Conservation (phyloP, 2,888 invertebrate genomes). For the Calameuta pallipes region DNA sequence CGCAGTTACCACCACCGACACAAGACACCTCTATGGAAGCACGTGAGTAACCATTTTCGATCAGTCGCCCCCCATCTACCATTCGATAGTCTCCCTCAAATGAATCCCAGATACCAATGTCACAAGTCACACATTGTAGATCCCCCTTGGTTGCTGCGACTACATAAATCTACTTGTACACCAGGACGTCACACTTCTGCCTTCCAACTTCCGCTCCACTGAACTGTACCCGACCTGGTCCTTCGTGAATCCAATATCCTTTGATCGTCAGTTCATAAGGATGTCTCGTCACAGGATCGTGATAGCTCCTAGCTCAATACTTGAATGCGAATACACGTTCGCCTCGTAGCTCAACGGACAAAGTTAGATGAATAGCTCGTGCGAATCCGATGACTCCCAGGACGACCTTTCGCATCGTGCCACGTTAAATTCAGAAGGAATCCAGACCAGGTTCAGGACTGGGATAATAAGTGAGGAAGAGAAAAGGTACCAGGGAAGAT, state of each 20-base stretch:
- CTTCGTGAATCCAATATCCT: background rate
- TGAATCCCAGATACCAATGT: background rate
- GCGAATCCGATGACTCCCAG: background rate
- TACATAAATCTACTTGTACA: background rate
- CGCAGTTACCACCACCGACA: slow-evolving; percentile 53
- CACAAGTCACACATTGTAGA: background rate
- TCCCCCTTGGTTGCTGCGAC: background rate
- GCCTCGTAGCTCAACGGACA: background rate
- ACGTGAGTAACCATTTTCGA: slow-evolving; percentile 46
- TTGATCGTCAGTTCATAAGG: background rate
- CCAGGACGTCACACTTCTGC: background rate
- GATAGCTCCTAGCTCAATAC: background rate
- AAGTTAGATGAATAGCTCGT: background rate
- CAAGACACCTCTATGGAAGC: slow-evolving; percentile 61
- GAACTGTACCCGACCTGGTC: background rate
- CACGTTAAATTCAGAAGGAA: background rate
- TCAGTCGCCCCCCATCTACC: background rate
- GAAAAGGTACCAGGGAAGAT: background rate
- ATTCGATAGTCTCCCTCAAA: background rate
- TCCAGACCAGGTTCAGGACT: background rate
- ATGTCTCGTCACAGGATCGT: background rate
- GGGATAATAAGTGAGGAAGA: background rate
- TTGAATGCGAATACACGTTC: background rate
- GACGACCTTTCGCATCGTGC: background rate
- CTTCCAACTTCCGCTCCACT: background rate